Percentiles rank a stretch among this genome's conserved stretches.
phyloP scores from a whole-genome alignment of 1,140 invertebrate species.

The Heliconius hewitsoni region DNA sequence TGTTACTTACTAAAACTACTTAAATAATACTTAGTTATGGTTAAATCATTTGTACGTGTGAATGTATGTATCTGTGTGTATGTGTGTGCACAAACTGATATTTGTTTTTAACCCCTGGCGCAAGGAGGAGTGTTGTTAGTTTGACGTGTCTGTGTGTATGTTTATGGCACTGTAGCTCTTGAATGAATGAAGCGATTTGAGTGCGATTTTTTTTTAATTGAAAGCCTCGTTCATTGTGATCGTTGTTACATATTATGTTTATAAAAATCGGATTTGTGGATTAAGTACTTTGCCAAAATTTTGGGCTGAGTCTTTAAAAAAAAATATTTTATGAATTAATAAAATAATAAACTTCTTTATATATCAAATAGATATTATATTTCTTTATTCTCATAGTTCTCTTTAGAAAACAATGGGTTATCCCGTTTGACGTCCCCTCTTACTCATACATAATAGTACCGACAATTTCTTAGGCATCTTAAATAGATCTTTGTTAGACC shows the following conservation, averaged over 20 bases:
- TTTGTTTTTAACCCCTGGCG: too few species aligned
- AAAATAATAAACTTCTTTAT: too few species aligned
- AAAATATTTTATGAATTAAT: too few species aligned
- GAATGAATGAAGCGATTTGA: too few species aligned
- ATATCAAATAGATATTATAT: neutral
- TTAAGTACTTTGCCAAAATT: too few species aligned
- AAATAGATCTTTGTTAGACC: constrained; percentile 46
- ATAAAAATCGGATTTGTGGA: too few species aligned
- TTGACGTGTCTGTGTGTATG: too few species aligned
- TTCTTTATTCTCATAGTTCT: neutral
- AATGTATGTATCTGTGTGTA: neutral
- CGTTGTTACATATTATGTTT: too few species aligned
- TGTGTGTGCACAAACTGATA: neutral
- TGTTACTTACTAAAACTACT: constrained; percentile 15
- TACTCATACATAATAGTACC: constrained; percentile 47
- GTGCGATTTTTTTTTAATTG: neutral
- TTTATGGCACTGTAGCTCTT: too few species aligned
- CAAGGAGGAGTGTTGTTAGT: too few species aligned
- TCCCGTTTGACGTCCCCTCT: constrained; percentile 37
- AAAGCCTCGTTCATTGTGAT: too few species aligned
- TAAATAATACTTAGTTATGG: constrained; percentile 6
- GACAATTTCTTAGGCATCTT: constrained; percentile 56
- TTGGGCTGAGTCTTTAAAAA: too few species aligned
- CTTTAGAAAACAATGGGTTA: constrained; percentile 10
- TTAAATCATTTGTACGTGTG: neutral